phyloP scores from a whole-genome alignment of 2,888 invertebrate species.

The Pheosia tremula region DNA sequence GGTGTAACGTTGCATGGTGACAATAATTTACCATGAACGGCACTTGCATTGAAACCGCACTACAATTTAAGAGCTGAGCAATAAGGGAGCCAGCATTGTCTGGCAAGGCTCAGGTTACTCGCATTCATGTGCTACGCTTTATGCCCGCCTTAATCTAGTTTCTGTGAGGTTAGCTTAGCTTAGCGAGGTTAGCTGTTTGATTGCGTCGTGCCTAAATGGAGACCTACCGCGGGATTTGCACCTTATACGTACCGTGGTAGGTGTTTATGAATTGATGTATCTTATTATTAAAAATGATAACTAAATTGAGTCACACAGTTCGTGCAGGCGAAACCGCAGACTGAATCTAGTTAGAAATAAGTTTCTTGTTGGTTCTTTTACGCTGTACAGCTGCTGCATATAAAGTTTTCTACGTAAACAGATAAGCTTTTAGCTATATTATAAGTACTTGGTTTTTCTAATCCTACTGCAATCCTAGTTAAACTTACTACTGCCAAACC shows the following conservation, averaged over 20 bases:
- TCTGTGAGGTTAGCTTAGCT: conserved; percentile 36
- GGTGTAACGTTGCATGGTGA: conserved; percentile 75
- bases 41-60: conserved; percentile 82
- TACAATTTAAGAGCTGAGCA: conserved; percentile 82
- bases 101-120: conserved; percentile 75
- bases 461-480: too few species aligned
- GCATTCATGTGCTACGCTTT: conserved; percentile 68
- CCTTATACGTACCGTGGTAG: conserved; percentile 7
- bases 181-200: conserved; percentile 32
- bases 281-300: too few species aligned
- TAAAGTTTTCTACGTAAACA: too few species aligned
- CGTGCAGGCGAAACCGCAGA: too few species aligned
- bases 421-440: too few species aligned
- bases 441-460: too few species aligned
- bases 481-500: too few species aligned
- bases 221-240: conserved; percentile 48
- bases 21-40: conserved; percentile 82
- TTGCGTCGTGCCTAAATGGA: conserved; percentile 29
- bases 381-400: too few species aligned
- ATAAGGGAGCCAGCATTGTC: conserved; percentile 80
- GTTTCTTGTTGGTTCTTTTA: too few species aligned
- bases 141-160: conserved; percentile 62
- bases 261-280: background rate
- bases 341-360: too few species aligned
- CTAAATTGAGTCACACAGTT: too few species aligned